Conservation (phyloP, 2,797 vertebrate species). For the Clarias pachynema region DNA sequence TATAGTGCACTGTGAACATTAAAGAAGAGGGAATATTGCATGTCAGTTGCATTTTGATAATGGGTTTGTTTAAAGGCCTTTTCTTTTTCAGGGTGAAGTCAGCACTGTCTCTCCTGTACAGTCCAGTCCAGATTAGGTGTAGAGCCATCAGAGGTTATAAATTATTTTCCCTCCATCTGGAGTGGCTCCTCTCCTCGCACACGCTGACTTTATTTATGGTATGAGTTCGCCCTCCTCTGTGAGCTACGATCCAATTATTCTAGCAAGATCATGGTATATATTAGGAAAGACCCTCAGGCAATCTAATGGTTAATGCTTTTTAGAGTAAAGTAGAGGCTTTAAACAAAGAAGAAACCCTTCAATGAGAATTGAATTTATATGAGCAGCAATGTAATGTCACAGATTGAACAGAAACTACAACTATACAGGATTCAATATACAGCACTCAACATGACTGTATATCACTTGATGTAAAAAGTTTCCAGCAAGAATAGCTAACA, state of each 20-base stretch:
- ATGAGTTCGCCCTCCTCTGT: conserved; percentile 47
- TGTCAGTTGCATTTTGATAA: conserved; percentile 60
- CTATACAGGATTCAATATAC: not conserved
- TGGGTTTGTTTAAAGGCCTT: conserved; percentile 37
- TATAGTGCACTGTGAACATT: conserved; percentile 51
- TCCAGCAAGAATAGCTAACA: not conserved
- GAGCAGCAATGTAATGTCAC: not conserved
- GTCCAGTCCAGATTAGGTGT: conserved; percentile 56
- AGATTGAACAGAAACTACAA: not conserved
- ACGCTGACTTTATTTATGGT: conserved; percentile 52
- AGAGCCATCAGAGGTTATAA: conserved; percentile 65
- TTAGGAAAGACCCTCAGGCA: conserved; percentile 41
- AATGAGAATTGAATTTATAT: conserved; percentile 13
- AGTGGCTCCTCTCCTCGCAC: conserved; percentile 53
- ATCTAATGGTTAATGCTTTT: conserved; percentile 61
- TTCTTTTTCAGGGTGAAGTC: conserved; percentile 20
- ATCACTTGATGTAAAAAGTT: not conserved
- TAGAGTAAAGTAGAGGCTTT: conserved; percentile 8
- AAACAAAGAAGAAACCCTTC: conserved; percentile 13
- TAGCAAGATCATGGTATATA: conserved; percentile 49
- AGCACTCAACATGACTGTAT: not conserved
- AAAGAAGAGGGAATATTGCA: conserved; percentile 46
- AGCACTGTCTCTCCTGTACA: conserved; percentile 41
- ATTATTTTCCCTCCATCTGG: conserved; percentile 63
- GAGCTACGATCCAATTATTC: conserved; percentile 51